These are phyloP conservation scores for Argyra leucocephala DNA, from an alignment of 2,888 invertebrate species.

Conservation along the genomic window DNA sequence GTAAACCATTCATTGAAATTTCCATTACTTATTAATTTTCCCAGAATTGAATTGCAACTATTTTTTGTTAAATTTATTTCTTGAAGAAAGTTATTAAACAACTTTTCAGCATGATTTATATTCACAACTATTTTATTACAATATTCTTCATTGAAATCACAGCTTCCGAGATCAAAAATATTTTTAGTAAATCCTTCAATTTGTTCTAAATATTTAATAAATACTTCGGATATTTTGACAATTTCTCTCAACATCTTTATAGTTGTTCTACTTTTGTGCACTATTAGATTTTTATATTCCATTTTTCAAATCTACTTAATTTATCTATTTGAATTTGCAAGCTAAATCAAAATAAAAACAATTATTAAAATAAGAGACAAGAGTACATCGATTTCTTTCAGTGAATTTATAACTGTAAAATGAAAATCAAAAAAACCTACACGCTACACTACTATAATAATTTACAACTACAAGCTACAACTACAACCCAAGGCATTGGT, in stretches of 20 bases:
- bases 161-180: background rate
- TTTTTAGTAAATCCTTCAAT: background rate
- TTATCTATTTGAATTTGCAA: too few species aligned
- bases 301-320: too few species aligned
- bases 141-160: background rate
- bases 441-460: too few species aligned
- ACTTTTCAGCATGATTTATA: background rate
- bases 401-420: too few species aligned
- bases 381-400: too few species aligned
- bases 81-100: background rate
- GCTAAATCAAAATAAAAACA: too few species aligned
- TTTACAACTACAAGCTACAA: too few species aligned
- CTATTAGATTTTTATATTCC: too few species aligned
- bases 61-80: background rate
- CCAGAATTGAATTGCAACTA: background rate
- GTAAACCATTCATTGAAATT: background rate
- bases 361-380: too few species aligned
- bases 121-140: background rate
- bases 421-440: too few species aligned
- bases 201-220: background rate
- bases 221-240: background rate
- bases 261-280: too few species aligned
- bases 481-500: too few species aligned
- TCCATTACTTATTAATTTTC: background rate
- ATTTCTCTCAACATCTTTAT: background rate